Conservation (phyloP, 2,797 vertebrate genomes). For the Carduelis carduelis region DNA sequence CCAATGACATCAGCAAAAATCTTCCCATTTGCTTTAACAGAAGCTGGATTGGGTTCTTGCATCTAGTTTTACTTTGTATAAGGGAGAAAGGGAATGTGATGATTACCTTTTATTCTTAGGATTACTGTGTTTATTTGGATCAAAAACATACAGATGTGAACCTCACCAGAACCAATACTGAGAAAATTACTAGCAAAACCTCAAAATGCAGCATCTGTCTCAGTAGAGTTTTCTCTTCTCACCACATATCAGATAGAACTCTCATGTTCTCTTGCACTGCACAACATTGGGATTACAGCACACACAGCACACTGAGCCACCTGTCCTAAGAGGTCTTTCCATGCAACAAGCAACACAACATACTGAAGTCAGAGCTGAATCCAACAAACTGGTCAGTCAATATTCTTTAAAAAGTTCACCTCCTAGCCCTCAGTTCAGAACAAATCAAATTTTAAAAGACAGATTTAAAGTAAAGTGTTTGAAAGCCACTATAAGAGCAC, state of each 20-base stretch:
- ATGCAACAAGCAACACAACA: background rate
- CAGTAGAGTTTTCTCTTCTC: background rate
- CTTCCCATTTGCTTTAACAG: background rate
- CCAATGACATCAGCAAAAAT: conserved; percentile 29
- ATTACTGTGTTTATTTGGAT: background rate
- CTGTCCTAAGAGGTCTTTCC: background rate
- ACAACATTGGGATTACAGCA: background rate
- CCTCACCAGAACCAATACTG: background rate
- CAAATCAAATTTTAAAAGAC: background rate
- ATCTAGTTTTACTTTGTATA: background rate
- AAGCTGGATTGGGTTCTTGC: background rate
- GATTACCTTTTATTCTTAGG: background rate
- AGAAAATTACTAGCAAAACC: background rate
- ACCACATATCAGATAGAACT: background rate
- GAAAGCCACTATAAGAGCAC: background rate
- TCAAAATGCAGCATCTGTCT: background rate
- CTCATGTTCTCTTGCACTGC: background rate
- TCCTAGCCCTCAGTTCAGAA: background rate
- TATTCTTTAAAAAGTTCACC: background rate
- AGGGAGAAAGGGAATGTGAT: background rate
- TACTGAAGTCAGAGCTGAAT: background rate
- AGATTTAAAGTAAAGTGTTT: background rate
- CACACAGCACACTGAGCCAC: background rate
- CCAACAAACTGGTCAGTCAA: background rate
- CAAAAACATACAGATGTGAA: background rate